Evolutionary conservation across 2,113 vertebrate species (phyloP).

Genomic region (Panthera tigris): DNA sequence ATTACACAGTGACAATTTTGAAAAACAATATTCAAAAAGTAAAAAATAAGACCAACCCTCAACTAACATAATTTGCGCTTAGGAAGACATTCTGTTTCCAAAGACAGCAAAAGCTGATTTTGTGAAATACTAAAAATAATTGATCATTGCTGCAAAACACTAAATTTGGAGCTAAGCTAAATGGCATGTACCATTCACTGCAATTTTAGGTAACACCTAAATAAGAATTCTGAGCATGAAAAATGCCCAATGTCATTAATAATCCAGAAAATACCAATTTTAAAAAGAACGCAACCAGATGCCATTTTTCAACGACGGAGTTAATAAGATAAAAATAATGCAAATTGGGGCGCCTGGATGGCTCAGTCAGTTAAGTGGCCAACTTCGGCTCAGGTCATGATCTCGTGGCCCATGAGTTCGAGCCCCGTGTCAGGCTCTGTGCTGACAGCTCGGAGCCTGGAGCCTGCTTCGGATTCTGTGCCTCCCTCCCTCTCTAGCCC

Average conservation of each 20-base stretch:
- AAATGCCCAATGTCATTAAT: conserved; percentile 45
- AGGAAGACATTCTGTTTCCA: background rate
- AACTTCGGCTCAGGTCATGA: too few relatives aligned
- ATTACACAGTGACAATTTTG: background rate
- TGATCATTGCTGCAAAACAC: background rate
- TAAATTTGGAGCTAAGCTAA: conserved; percentile 24
- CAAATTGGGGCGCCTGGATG: background rate
- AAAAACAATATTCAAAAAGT: conserved; percentile 16
- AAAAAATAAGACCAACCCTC: conserved; percentile 39
- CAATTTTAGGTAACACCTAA: conserved; percentile 48
- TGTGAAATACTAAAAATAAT: conserved; percentile 58
- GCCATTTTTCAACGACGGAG: background rate
- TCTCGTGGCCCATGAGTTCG: too few relatives aligned
- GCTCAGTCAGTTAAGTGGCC: too few relatives aligned
- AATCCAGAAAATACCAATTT: conserved; percentile 50
- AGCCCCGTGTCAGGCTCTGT: too few relatives aligned
- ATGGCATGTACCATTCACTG: conserved; percentile 14
- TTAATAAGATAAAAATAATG: conserved; percentile 47
- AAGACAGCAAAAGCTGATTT: conserved; percentile 29
- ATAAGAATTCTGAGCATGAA: conserved; percentile 42
- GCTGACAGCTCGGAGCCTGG: too few relatives aligned
- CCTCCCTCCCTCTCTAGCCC: too few relatives aligned
- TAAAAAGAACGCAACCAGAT: conserved; percentile 36
- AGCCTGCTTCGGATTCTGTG: too few relatives aligned
- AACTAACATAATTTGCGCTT: background rate